Evolutionary conservation across 2,888 invertebrate genomes (phyloP).

Genomic region (Cecidostiba fungosa): DNA sequence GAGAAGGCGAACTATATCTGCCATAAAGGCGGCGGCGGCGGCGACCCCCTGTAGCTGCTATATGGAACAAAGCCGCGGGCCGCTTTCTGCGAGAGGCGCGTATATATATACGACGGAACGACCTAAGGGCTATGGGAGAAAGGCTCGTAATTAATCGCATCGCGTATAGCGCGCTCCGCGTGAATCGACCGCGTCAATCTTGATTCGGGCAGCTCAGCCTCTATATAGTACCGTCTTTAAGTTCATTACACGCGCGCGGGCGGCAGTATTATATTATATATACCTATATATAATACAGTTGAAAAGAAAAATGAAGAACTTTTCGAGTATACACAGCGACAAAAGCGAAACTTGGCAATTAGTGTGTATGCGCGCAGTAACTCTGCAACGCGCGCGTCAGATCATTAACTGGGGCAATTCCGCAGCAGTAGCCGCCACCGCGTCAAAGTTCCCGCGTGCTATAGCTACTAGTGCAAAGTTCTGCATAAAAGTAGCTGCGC

Average conservation of each 20-base stretch:
- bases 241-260: neutral
- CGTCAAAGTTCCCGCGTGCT: slow-evolving; percentile 34
- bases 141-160: slow-evolving; percentile 78
- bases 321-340: neutral
- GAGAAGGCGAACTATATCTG: slow-evolving; percentile 27
- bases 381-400: slow-evolving; percentile 22
- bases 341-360: slow-evolving; percentile 49
- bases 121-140: slow-evolving; percentile 62
- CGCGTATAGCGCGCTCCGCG: slow-evolving; percentile 67
- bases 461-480: slow-evolving; percentile 24
- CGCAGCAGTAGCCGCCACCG: slow-evolving; percentile 17
- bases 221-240: slow-evolving; percentile 1
- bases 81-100: slow-evolving; percentile 19
- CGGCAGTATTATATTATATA: no score
- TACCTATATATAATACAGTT: neutral
- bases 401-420: slow-evolving; percentile 46
- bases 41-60: slow-evolving; percentile 39
- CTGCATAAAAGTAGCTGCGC: slow-evolving; percentile 31
- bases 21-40: slow-evolving; percentile 29
- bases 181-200: slow-evolving; percentile 63
- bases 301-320: neutral
- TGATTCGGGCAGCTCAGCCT: slow-evolving; percentile 59
- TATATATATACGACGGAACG: neutral
- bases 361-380: slow-evolving; percentile 19
- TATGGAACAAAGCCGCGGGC: slow-evolving; percentile 51